Evolutionary conservation across 2,113 vertebrate genomes (phyloP).

Genomic region (Chinchilla lanigera): DNA sequence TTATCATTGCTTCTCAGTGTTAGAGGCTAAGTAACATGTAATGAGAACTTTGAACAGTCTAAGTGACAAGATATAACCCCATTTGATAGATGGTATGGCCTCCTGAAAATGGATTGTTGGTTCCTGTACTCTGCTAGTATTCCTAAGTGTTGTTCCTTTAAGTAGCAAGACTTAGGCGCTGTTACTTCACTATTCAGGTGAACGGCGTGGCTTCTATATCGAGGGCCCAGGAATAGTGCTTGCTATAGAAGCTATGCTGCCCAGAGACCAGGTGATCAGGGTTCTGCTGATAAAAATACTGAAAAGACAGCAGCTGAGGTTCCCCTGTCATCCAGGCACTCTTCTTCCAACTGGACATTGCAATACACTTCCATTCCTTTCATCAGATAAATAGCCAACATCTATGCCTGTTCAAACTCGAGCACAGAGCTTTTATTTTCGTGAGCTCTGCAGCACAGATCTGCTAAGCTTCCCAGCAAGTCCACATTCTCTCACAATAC

Average conservation of each 20-base stretch:
- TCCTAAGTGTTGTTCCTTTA: constrained; percentile 95
- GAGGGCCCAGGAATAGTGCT: constrained; percentile 95
- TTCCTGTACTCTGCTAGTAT: constrained; percentile 97
- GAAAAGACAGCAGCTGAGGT: constrained; percentile 96
- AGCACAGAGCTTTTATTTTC: constrained; percentile 97
- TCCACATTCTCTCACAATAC: constrained; percentile 96
- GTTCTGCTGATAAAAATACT: constrained; percentile 97
- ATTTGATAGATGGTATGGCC: constrained; percentile 88
- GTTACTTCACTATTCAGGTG: constrained; percentile 98
- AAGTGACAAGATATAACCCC: constrained; percentile 88
- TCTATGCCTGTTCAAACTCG: constrained; percentile 98
- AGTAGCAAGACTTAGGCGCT: constrained; percentile 96
- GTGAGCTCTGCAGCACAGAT: constrained; percentile 96
- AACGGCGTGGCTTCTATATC: constrained; percentile 98
- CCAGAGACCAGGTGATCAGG: constrained; percentile 96
- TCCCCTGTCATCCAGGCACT: constrained; percentile 97
- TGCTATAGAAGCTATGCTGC: constrained; percentile 98
- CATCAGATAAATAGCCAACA: constrained; percentile 97
- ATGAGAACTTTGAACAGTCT: constrained; percentile 97
- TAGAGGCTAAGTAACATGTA: constrained; percentile 96
- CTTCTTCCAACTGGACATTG: constrained; percentile 93
- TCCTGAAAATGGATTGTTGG: constrained; percentile 98
- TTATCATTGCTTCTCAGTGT: constrained; percentile 97
- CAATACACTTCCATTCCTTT: constrained; percentile 99
- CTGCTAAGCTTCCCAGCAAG: constrained; percentile 95